A percentile compares a stretch with the other conserved stretches of the same genome.
Evolutionary conservation across 1,140 invertebrate genomes (phyloP).

Genomic region (Bemisia tabaci): DNA sequence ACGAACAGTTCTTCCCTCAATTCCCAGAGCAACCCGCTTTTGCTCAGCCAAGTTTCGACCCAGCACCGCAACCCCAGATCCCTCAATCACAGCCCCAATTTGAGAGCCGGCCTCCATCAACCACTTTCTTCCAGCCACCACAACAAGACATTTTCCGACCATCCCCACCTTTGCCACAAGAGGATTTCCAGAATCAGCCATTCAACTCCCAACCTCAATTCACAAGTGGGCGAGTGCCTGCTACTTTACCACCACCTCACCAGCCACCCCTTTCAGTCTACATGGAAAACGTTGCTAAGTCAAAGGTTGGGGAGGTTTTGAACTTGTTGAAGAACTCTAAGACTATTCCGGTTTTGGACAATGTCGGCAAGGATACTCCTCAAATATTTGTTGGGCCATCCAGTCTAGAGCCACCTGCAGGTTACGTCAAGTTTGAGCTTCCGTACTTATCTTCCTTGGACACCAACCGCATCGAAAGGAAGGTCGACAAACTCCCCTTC

Average conservation of each 20-base stretch:
- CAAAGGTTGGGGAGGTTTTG: conserved; percentile 52
- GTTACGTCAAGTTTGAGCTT: conserved; percentile 64
- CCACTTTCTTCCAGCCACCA: conserved; percentile 19
- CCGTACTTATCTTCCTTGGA: conserved; percentile 64
- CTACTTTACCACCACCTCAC: conserved; percentile 40
- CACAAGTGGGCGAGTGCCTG: conserved; percentile 4
- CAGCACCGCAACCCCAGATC: conserved; percentile 25
- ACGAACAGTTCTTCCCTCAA: neutral
- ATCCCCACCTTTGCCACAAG: conserved; percentile 16
- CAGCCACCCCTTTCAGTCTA: conserved; percentile 69
- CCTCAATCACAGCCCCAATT: conserved; percentile 19
- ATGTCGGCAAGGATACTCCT: conserved; percentile 46
- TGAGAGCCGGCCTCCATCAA: conserved; percentile 14
- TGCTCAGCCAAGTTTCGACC: neutral
- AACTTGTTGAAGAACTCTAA: conserved; percentile 49
- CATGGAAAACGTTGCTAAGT: conserved; percentile 39
- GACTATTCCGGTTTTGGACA: conserved; percentile 59
- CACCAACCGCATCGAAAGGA: conserved; percentile 50
- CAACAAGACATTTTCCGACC: conserved; percentile 1
- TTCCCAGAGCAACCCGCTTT: neutral
- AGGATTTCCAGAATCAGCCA: conserved; percentile 23
- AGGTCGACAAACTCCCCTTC: conserved; percentile 57
- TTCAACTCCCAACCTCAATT: conserved; percentile 30
- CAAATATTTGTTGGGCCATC: conserved; percentile 66
- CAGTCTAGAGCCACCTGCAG: conserved; percentile 47